These are phyloP conservation scores for Falco berigora DNA, from an alignment of 2,797 vertebrate genomes.

Conservation along the genomic window DNA sequence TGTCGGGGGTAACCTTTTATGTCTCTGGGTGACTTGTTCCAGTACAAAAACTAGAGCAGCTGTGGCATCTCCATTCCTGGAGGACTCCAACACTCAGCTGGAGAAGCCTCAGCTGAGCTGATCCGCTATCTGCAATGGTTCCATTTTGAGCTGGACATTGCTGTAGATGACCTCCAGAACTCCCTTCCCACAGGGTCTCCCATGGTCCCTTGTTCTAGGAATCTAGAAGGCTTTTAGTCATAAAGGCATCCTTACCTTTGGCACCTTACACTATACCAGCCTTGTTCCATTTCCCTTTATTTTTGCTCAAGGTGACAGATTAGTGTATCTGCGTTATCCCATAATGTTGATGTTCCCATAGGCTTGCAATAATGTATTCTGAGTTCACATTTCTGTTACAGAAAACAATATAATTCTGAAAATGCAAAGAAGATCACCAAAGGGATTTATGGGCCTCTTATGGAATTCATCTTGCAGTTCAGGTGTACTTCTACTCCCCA, in stretches of 20 bases:
- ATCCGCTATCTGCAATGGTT: neutral
- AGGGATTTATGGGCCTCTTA: neutral
- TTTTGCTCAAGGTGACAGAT: neutral
- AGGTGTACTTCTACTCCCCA: neutral
- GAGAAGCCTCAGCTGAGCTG: neutral
- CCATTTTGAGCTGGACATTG: neutral
- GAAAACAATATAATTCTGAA: neutral
- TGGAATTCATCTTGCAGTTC: neutral
- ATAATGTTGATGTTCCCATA: neutral
- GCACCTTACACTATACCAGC: neutral
- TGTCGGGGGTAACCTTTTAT: neutral
- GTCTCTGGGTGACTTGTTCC: neutral
- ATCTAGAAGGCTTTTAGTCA: neutral
- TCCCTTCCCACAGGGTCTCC: neutral
- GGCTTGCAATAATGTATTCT: neutral
- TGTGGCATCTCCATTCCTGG: neutral
- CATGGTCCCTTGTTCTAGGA: neutral
- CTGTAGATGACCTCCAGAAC: neutral
- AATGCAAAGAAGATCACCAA: neutral
- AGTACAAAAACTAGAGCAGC: neutral
- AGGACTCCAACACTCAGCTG: neutral
- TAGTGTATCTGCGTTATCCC: fast-evolving
- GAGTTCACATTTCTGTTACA: neutral
- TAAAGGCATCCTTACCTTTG: neutral
- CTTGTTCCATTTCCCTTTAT: neutral